phyloP scores from a whole-genome alignment of 2,113 vertebrate species.

The Mixornis gularis region DNA sequence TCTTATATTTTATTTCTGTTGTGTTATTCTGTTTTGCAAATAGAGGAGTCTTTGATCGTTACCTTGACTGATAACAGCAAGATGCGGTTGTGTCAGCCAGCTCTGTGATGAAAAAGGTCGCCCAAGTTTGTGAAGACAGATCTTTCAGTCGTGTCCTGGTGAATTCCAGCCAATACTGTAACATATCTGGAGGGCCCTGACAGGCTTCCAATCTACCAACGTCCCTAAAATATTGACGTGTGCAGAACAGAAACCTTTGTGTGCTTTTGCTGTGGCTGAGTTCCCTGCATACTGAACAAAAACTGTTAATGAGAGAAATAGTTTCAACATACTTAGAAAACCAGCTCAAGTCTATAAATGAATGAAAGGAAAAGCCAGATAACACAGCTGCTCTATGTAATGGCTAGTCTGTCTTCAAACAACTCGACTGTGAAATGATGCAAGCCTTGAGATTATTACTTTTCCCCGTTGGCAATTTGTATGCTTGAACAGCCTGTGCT shows the following conservation, averaged over 20 bases:
- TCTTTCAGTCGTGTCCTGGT: not conserved
- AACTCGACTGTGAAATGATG: slow-evolving; percentile 67
- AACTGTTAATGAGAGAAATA: slow-evolving; percentile 10
- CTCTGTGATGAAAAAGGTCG: not conserved
- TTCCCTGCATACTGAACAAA: not conserved
- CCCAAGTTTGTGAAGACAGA: not conserved
- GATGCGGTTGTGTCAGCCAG: not conserved
- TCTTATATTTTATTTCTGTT: not conserved
- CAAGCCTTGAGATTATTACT: slow-evolving; percentile 57
- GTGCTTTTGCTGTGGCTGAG: not conserved
- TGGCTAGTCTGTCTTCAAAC: slow-evolving; percentile 55
- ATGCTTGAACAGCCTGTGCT: not conserved
- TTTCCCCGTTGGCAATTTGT: slow-evolving; percentile 16
- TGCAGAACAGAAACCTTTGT: not conserved
- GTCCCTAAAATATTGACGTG: not conserved
- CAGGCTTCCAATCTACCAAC: not conserved
- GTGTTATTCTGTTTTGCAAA: not conserved
- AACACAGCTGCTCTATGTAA: slow-evolving; percentile 55
- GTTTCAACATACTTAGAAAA: slow-evolving; percentile 7
- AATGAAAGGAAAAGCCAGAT: slow-evolving; percentile 7
- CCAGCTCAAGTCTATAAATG: slow-evolving; percentile 1
- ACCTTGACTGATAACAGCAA: not conserved
- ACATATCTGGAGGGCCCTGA: not conserved
- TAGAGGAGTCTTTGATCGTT: not conserved
- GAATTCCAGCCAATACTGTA: not conserved